Conservation (phyloP, 30 jellyfish, hydroid and myxozoan genomes). For the Hydractinia symbiolongicarpus region DNA sequence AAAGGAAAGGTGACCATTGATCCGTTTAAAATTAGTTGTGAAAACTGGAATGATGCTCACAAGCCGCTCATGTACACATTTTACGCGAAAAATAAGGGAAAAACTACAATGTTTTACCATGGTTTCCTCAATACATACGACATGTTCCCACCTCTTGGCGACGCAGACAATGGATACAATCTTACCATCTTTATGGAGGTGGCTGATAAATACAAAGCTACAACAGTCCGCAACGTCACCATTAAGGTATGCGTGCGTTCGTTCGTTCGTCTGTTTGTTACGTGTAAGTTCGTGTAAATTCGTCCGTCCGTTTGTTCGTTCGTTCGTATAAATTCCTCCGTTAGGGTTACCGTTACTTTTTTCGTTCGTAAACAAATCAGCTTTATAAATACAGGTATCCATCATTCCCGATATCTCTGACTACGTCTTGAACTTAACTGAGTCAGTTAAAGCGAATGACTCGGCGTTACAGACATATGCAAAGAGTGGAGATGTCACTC, state of each 20-base stretch:
- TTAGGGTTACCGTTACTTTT: no score
- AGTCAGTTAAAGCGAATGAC: no score
- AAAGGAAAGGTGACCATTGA: neutral
- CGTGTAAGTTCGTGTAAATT: no score
- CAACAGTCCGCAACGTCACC: neutral
- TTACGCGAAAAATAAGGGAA: neutral
- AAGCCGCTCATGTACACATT: neutral
- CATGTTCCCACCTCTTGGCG: neutral
- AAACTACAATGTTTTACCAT: neutral
- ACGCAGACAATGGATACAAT: neutral
- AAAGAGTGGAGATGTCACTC: no score
- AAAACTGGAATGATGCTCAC: neutral
- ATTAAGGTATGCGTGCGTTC: neutral
- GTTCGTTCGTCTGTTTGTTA: no score
- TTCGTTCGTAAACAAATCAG: no score
- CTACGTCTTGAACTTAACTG: no score
- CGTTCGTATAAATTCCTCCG: no score
- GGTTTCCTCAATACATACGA: neutral
- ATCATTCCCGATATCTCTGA: no score
- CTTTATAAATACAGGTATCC: no score
- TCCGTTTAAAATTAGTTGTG: neutral
- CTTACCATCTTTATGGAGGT: neutral
- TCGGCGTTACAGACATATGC: neutral
- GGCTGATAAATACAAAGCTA: neutral
- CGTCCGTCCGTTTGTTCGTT: no score